Evolutionary conservation across 1,140 invertebrate species (phyloP), one percentile per base, ranked within the genome.

Genomic region (Drosophila tropicalis): DNA sequence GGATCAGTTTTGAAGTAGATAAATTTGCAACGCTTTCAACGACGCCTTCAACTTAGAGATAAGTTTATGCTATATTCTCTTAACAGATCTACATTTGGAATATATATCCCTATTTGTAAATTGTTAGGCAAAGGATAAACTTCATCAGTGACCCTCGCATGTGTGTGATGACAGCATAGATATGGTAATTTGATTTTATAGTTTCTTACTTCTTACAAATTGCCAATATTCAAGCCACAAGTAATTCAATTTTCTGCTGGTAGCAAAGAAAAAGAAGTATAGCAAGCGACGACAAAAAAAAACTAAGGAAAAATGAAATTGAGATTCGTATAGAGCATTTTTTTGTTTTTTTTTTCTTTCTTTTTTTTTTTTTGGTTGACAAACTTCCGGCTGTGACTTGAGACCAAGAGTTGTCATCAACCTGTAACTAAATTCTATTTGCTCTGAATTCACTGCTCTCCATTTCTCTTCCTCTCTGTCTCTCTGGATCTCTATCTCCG

Each of bases 131-230:
- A 6, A 3, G 15, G 12, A 19, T 22, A 51, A 51, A 51, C 44
- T 22, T 51, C 17, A 12, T 9, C 9, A 19, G 19, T 19, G 17
- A 51, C 44, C 44, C 44, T 51, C 44, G 36, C 32, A 54, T 72
- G 29, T 60, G 15, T 44, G 65, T 40, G 57, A n/a, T 51, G 44
- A 12, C 9, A 47, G 34, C 25, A 62, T 32, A 36, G 47, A 44
- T 62, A 70, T 63, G 54, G 40, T 70, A 70, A 70, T 64, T 70
- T 58, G 62, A 70, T 69, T 63, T 63, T 39, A 56, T 34, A 57
- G 36, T 69, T 63, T 63, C 51, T 55, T 19, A 15, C 22, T 41
- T 32, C 34, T 56, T 17, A 19, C 29, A 62, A 71, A 67, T 80
- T 70, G 62, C 4, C 47, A 51, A 67, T 56, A 40, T 67, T 44